These are phyloP conservation scores for Bucorvus abyssinicus DNA, from an alignment of 2,797 vertebrate species.

Conservation along the genomic window DNA sequence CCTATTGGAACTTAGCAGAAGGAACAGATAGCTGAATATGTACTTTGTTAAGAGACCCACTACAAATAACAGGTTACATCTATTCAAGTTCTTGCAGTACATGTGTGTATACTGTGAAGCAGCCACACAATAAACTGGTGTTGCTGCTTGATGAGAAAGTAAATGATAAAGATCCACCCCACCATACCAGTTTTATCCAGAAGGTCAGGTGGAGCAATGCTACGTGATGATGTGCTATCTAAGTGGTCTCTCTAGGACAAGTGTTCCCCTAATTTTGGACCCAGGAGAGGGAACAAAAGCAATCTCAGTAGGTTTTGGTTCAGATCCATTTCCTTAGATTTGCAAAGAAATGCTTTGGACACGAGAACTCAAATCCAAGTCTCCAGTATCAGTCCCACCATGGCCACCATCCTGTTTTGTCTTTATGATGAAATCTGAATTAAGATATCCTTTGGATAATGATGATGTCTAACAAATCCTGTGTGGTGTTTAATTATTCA, in stretches of 20 bases:
- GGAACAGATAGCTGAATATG: neutral
- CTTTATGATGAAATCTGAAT: neutral
- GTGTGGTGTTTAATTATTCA: neutral
- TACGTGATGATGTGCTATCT: fast-evolving
- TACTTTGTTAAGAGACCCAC: neutral
- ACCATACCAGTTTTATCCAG: neutral
- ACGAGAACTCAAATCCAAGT: neutral
- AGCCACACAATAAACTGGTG: fast-evolving
- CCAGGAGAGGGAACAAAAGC: neutral
- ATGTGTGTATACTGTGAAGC: neutral
- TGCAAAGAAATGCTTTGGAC: neutral
- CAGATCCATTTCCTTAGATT: neutral
- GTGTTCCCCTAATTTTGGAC: neutral
- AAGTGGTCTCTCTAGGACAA: neutral
- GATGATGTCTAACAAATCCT: neutral
- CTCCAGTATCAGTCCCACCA: neutral
- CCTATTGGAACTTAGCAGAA: neutral
- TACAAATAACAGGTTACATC: neutral
- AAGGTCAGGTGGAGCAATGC: neutral
- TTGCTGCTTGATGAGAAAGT: neutral
- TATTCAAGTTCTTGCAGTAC: neutral
- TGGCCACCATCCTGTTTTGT: neutral
- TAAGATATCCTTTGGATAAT: neutral
- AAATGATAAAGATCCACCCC: neutral
- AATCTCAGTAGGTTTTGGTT: neutral